Evolutionary conservation across 1,140 invertebrate genomes (phyloP).

Genomic region (Hyles vespertilio): DNA sequence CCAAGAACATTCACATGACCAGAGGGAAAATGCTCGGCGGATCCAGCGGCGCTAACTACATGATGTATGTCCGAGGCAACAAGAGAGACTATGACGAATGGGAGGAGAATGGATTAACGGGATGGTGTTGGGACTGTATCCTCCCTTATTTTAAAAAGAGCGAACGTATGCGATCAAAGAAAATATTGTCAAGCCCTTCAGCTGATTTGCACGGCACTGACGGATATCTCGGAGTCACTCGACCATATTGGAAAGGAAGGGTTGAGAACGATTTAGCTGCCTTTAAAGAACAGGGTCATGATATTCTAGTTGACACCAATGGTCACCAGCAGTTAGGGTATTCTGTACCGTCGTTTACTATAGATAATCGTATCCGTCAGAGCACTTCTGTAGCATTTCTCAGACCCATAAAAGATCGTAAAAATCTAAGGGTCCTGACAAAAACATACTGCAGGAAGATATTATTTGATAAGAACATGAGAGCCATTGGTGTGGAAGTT

Average conservation of each 20-base stretch:
- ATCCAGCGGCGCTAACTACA: constrained; percentile 92
- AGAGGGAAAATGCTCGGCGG: constrained; percentile 90
- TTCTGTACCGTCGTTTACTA: constrained; percentile 89
- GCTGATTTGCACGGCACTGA: constrained; percentile 18
- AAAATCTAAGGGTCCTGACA: constrained; percentile 85
- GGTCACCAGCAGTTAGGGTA: constrained; percentile 86
- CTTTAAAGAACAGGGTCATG: constrained; percentile 90
- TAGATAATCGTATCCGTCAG: constrained; percentile 85
- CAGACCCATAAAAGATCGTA: constrained; percentile 81
- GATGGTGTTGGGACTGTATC: constrained; percentile 91
- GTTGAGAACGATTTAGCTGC: constrained; percentile 76
- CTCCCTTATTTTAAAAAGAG: constrained; percentile 90
- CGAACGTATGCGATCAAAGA: constrained; percentile 86
- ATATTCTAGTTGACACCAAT: constrained; percentile 86
- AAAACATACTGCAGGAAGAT: constrained; percentile 83
- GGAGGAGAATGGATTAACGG: constrained; percentile 86
- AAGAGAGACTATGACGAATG: constrained; percentile 90
- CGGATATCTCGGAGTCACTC: constrained; percentile 59
- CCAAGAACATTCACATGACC: constrained; percentile 75
- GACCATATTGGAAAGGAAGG: constrained; percentile 85
- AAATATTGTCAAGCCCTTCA: constrained; percentile 76
- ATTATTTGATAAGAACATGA: constrained; percentile 79
- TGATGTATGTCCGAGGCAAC: constrained; percentile 93
- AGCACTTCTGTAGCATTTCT: constrained; percentile 91
- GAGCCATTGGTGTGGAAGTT: constrained; percentile 50